Evolutionary conservation across 2,797 vertebrate species (phyloP), one percentile per base, ranked within the genome.

Genomic region (Aphelocoma californica): DNA sequence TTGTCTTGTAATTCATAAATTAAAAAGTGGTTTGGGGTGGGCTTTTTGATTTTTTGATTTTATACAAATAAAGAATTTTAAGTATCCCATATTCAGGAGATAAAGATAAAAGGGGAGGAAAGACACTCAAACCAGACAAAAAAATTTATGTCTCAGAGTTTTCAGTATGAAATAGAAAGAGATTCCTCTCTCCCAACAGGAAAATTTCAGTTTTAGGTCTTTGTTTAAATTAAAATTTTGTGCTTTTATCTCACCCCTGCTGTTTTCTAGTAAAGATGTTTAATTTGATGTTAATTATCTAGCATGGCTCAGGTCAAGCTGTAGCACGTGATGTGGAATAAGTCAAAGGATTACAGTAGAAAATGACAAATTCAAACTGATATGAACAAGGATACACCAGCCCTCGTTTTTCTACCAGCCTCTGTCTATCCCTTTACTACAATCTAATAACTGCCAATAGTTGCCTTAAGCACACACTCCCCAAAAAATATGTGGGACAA

Each of bases 21-120:
- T 8, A 19, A 28, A 13, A 66, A 40, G 9, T 45, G 4, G 1
- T 24, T 72, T 42, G 31, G 10, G 1, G 4, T 71, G 10, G 0
- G 12, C 32, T 48, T 67, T 48, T 51, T 0, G 1, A n/a, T 62
- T 69, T 75, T 66, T 56, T 7, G 6, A 34, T 84, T 81, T 65
- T 32, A 61, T 47, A 50, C 7, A 72, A 45, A 81, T 24, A 50
- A 72, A 64, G 23, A 64, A 60, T 48, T 71, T 2, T 18, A 81
- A 20, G 26, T 36, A 79, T n/a, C 32, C 16, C 9, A 19, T 14
- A 34, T 34, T 71, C 38, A 87, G 31, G 50, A 86, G 29, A 16
- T 51, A 51, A 83, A 83, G 4, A 64, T 62, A 47, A 44, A 85
- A 72, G 25, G 7, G 28, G 23, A 87, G 29, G 29, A 81, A 65